phyloP scores from a whole-genome alignment of 1,140 invertebrate species.

The Periplaneta americana region DNA sequence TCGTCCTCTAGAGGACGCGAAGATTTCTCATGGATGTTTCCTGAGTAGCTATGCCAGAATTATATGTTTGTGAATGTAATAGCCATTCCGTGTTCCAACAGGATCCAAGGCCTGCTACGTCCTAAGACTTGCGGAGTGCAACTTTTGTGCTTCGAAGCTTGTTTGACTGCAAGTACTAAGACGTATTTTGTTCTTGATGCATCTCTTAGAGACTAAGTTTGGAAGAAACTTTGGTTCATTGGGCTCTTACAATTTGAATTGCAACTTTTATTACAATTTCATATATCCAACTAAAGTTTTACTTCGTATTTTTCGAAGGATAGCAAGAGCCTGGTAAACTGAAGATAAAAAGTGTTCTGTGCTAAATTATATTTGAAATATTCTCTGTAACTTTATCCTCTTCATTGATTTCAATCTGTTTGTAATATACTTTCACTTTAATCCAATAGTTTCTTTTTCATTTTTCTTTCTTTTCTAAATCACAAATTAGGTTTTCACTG shows the following conservation, averaged over 20 bases:
- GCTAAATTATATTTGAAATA: too few relatives aligned
- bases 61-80: slow-evolving; percentile 5
- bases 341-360: background rate
- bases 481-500: too few relatives aligned
- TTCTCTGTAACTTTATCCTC: too few relatives aligned
- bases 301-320: too few relatives aligned
- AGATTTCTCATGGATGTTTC: background rate
- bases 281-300: too few relatives aligned
- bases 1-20: too few relatives aligned
- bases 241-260: background rate
- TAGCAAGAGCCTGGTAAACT: background rate
- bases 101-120: slow-evolving; percentile 14
- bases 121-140: slow-evolving; percentile 18
- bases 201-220: slow-evolving; percentile 12
- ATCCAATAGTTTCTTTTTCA: too few relatives aligned
- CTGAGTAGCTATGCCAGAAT: background rate
- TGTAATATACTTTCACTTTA: too few relatives aligned
- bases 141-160: slow-evolving; percentile 21
- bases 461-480: too few relatives aligned
- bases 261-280: too few relatives aligned
- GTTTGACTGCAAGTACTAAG: slow-evolving; percentile 22
- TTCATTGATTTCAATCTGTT: too few relatives aligned
- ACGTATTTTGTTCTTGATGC: slow-evolving; percentile 17
- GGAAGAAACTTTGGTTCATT: background rate
- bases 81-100: slow-evolving; percentile 18